Evolutionary conservation across 2,113 vertebrate genomes (phyloP).

Genomic region (Uria aalge): DNA sequence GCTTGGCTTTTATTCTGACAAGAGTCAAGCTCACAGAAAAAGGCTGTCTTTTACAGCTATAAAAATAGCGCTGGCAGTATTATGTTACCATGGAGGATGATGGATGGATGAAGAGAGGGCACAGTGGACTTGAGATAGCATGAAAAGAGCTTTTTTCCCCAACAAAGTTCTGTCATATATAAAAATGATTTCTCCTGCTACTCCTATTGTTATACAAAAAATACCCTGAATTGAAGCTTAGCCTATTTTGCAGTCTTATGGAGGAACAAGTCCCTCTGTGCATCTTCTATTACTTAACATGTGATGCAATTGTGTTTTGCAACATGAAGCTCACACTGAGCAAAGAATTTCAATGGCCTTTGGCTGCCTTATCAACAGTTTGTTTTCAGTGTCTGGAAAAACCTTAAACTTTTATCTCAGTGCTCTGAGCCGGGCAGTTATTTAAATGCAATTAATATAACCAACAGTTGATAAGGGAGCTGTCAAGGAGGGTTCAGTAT

Average conservation of each 20-base stretch:
- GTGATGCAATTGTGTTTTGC: slow-evolving; percentile 25
- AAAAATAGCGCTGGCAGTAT: background rate
- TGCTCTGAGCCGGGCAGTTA: background rate
- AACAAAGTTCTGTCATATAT: background rate
- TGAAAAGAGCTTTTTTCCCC: background rate
- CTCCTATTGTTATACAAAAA: background rate
- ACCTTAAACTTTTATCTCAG: slow-evolving; percentile 21
- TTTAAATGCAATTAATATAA: slow-evolving; percentile 3
- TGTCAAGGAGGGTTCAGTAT: slow-evolving; percentile 8
- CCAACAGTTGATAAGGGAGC: slow-evolving; percentile 2
- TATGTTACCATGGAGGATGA: background rate
- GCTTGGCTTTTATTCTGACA: background rate
- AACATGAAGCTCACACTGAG: background rate
- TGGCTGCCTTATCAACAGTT: slow-evolving; percentile 9
- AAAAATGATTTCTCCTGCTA: background rate
- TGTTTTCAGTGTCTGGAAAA: slow-evolving; percentile 20
- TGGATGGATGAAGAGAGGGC: background rate
- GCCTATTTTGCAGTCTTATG: background rate
- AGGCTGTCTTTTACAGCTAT: background rate
- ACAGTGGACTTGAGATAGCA: background rate
- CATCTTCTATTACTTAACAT: slow-evolving; percentile 18
- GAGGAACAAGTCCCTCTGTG: background rate
- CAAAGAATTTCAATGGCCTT: slow-evolving; percentile 15
- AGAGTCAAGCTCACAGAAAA: background rate
- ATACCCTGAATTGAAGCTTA: background rate